Percentiles rank a stretch among this genome's conserved stretches.
Evolutionary conservation across 1,140 invertebrate genomes (phyloP).

Genomic region (Panagrolaimus sp.): DNA sequence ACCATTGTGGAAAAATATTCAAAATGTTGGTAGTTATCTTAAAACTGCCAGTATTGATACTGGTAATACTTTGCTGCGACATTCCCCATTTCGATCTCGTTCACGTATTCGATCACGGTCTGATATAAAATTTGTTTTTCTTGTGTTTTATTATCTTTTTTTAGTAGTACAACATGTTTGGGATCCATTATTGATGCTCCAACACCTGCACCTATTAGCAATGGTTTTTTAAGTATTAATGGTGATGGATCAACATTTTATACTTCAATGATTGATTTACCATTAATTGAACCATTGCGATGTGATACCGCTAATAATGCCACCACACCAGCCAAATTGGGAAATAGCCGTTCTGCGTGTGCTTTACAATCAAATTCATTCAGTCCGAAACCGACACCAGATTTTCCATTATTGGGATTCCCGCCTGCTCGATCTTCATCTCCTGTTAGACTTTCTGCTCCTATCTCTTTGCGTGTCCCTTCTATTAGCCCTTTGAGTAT

Average conservation of each 20-base stretch:
- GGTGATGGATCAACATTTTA: slow-evolving; percentile 11
- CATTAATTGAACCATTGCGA: background rate
- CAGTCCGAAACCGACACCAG: background rate
- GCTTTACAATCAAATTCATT: slow-evolving; percentile 6
- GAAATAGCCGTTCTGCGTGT: background rate
- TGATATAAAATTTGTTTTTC: background rate
- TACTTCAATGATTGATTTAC: slow-evolving; percentile 8
- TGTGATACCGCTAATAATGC: background rate
- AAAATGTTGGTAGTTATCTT: slow-evolving; percentile 42
- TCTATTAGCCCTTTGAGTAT: slow-evolving; percentile 5
- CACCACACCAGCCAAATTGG: background rate
- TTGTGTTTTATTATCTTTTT: slow-evolving; percentile 3
- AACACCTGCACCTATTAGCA: background rate
- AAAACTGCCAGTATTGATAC: slow-evolving; percentile 43
- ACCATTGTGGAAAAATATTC: slow-evolving; percentile 43
- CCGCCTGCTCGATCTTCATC: background rate
- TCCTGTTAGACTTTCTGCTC: background rate
- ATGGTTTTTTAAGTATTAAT: slow-evolving; percentile 5
- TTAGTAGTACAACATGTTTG: slow-evolving; percentile 11
- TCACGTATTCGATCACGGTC: slow-evolving; percentile 40
- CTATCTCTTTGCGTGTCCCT: slow-evolving; percentile 1
- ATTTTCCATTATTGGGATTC: slow-evolving; percentile 7
- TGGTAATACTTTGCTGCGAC: slow-evolving; percentile 26
- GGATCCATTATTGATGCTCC: background rate
- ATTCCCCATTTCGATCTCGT: slow-evolving; percentile 33